Base-by-base conservation (phyloP, 92 coral and sea anemone genomes). In the Diadumene lineata region DNA sequence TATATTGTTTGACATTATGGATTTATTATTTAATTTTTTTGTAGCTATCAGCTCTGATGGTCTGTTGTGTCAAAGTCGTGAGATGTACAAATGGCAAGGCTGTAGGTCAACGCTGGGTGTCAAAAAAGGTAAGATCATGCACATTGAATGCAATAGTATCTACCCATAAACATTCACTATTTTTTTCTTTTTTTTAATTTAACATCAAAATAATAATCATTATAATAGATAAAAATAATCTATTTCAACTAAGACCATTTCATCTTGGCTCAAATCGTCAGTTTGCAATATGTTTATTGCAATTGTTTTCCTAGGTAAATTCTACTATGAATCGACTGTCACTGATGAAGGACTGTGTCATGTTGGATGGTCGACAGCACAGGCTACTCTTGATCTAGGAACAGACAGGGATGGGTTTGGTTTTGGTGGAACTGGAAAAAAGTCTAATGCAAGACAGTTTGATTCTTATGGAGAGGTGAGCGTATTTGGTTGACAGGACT, bases 331-430 rank as follows among this genome's bases (percentile, higher is more conserved):
- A 68, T 90, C 97, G n/a, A 84, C 82, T 34, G 97, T 94, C 34
- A 94, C 98, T 25, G 98, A 94, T 82, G 98, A 94, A 61, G 98
- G 98, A 0, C 82, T 94, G 56, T 94, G 98, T 61, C 87, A 97
- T 25, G 86, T 94, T 11, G 98, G 98, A 29, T 94, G 98, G 98
- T 89, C 98, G 46, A 94, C 96, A 25, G 86, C 85, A 34, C 66
- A 86, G n/a, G 98, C 98, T 13, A 80, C 94, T 7, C 57, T 75
- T 10, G 93, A 94, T 76, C 18, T 29, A 88, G 92, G 93, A 30
- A 94, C 92, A 75, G 98, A 94, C 43, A 83, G 76, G 11, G 91
- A 82, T 43, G 93, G 98, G 2, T 94, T 79, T 53, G 98, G 98
- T 21, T 94, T 94, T 91, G 98, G 98, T 34, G 98, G 98, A 44